phyloP scores from a whole-genome alignment of 2,888 invertebrate species.

The Tetranychus truncatus region DNA sequence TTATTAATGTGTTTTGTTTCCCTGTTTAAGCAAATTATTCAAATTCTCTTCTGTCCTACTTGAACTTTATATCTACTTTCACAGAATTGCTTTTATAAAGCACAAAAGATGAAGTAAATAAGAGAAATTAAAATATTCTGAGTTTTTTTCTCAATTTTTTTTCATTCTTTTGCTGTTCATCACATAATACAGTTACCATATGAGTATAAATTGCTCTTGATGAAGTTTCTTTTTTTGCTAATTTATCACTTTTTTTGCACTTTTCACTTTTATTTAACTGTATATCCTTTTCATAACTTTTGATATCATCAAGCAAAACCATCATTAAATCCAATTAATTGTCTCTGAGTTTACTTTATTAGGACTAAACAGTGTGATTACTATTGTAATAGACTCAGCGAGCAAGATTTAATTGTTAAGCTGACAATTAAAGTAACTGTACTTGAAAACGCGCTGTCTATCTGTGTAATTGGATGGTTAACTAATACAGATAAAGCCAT shows the following conservation, averaged over 20 bases:
- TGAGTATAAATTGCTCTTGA: too few relatives aligned
- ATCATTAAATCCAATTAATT: background rate
- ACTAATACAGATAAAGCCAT: too few relatives aligned
- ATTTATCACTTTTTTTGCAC: background rate
- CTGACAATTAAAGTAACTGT: too few relatives aligned
- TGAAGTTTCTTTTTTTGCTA: too few relatives aligned
- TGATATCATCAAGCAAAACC: background rate
- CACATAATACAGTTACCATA: too few relatives aligned
- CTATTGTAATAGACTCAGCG: background rate
- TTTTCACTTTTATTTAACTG: background rate
- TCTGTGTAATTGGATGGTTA: too few relatives aligned
- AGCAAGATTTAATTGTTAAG: background rate
- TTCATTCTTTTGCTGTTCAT: too few relatives aligned
- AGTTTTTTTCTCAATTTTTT: too few relatives aligned
- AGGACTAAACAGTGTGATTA: background rate
- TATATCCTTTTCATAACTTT: background rate
- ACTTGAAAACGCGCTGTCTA: too few relatives aligned
- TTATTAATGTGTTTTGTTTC: slow-evolving; percentile 1
- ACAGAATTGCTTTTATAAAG: background rate
- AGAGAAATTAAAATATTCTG: too few relatives aligned
- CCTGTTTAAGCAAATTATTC: background rate
- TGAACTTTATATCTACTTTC: background rate
- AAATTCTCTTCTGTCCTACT: background rate
- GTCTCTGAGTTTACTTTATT: background rate
- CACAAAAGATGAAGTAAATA: too few relatives aligned